Percentiles rank a stretch among this genome's conserved stretches.
phyloP scores from a whole-genome alignment of 2,113 vertebrate species.

The Mobula birostris region DNA sequence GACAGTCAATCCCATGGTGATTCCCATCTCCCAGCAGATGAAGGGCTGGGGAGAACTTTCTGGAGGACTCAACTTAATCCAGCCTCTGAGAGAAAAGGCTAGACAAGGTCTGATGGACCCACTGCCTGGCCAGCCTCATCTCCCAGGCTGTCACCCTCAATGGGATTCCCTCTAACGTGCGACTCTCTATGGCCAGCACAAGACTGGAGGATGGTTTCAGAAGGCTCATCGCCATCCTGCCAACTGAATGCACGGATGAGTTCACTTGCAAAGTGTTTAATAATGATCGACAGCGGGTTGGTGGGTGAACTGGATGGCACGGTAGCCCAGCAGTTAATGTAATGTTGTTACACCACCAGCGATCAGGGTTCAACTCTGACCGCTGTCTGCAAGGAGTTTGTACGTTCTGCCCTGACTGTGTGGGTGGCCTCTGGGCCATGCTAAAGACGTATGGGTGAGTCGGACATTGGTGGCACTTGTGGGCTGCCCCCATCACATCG shows the following conservation, averaged over 20 bases:
- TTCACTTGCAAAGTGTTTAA: neutral
- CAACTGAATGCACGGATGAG: neutral
- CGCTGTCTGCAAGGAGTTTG: too few species aligned
- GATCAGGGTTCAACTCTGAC: too few species aligned
- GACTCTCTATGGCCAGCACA: neutral
- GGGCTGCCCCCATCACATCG: too few species aligned
- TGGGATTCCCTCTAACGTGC: neutral
- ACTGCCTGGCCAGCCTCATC: neutral
- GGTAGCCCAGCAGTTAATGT: too few species aligned
- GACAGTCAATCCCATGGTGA: neutral
- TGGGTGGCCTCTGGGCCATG: too few species aligned
- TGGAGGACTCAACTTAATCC: neutral
- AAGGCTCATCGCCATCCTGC: neutral
- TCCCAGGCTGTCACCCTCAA: neutral
- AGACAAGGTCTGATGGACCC: neutral
- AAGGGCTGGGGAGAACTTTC: neutral
- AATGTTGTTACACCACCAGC: too few species aligned
- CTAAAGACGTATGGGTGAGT: too few species aligned
- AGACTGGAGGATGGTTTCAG: neutral
- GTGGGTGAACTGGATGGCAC: neutral
- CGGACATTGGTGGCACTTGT: too few species aligned
- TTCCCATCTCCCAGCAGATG: neutral
- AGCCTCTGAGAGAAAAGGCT: neutral
- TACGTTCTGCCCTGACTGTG: too few species aligned
- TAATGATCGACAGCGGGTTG: neutral